Evolutionary conservation across 2,797 vertebrate genomes (phyloP), one percentile per base, ranked within the genome.

Genomic region (Eptatretus atami): DNA sequence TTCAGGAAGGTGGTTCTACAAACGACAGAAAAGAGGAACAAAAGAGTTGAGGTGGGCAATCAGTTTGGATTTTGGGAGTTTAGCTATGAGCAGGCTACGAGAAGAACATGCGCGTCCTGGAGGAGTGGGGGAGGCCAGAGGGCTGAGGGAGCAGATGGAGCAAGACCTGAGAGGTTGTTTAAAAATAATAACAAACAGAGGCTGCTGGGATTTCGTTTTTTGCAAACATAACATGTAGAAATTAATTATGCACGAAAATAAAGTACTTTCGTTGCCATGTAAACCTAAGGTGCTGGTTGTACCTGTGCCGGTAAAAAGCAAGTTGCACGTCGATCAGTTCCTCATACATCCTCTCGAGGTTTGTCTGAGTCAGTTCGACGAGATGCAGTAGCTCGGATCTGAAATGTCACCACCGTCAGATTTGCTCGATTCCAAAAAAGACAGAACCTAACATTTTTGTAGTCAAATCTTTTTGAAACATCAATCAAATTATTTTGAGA

Each of bases 371-470:
- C 72, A 95, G 86, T 0, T 83, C 83, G 15, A 98, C 90, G 75
- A 98, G 71, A 73, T 87, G 87, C 74, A 98, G 88, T 68, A 98
- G 68, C 73, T 98, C 90, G 0, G 86, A 98, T 73, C 88, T 95
- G 70, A 13, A 19, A 44, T 44, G 6, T 44, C 31, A 44, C 31
- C 31, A 44, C 31, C 31, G 6, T 44, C 31, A 44, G 31, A 44
- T 44, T 44, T 44, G 4, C 31, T 44, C 31, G 31, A 44, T 44
- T 44, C 4, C 4, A 44, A 44, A 44, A 44, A 4, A 4, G 4
- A 4, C 31, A 44, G 31, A 44, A 44, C 6, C 31, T 44, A 44
- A 44, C 31, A 44, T 44, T 44, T 44, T 44, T 44, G 31, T 2
- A 5, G 6, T 44, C 19, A 44, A 44, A 44, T 44, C 31, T 44